Conservation (phyloP, 1,140 invertebrate genomes). For the Pseudomyrmex sp. region DNA sequence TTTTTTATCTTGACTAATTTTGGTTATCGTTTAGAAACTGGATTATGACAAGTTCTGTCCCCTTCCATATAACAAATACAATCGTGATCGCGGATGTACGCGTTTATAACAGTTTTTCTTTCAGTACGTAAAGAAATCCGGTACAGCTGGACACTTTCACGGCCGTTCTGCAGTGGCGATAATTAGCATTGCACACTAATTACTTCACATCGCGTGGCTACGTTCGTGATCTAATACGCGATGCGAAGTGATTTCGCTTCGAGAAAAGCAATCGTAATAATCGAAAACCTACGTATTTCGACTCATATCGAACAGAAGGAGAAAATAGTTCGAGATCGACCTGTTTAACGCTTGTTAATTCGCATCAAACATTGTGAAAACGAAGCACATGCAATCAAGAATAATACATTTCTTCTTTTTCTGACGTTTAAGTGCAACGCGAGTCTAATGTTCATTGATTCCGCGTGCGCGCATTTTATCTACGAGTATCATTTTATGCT, state of each 20-base stretch:
- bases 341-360: slow-evolving; percentile 46
- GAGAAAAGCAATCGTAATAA: neutral
- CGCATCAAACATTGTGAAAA: slow-evolving; percentile 21
- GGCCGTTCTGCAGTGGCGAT: slow-evolving; percentile 27
- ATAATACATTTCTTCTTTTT: slow-evolving; percentile 13
- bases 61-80: slow-evolving; percentile 9
- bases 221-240: neutral
- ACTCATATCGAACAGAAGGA: neutral
- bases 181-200: slow-evolving; percentile 54
- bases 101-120: slow-evolving; percentile 6
- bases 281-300: slow-evolving; percentile 4
- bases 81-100: slow-evolving; percentile 18
- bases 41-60: slow-evolving; percentile 16
- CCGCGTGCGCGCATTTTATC: neutral
- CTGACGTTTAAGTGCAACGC: neutral
- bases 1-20: slow-evolving; percentile 1
- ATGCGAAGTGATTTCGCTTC: neutral
- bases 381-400: slow-evolving; percentile 28
- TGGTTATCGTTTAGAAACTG: neutral
- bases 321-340: neutral
- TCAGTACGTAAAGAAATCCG: slow-evolving; percentile 42
- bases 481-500: slow-evolving; percentile 23
- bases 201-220: slow-evolving; percentile 45
- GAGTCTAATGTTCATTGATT: slow-evolving; percentile 1
- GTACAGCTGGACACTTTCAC: slow-evolving; percentile 47